phyloP scores from a whole-genome alignment of 2,797 vertebrate genomes.

The Anguilla marmorata region DNA sequence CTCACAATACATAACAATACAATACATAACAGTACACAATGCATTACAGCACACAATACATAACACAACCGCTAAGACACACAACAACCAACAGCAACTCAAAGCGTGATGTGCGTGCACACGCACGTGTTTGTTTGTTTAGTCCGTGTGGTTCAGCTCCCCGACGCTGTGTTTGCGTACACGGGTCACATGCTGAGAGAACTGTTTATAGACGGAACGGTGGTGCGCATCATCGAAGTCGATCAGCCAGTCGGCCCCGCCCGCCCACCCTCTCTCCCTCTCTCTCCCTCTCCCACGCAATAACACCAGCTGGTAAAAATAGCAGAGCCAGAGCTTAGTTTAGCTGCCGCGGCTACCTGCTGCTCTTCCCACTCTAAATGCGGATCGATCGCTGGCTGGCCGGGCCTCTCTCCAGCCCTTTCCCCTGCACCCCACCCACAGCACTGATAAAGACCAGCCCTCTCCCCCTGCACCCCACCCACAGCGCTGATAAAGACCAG shows the following conservation, averaged over 20 bases:
- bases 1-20: too few species aligned
- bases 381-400: background rate
- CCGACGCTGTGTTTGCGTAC: background rate
- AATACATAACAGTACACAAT: too few species aligned
- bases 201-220: background rate
- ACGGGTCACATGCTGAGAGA: background rate
- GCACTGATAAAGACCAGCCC: too few species aligned
- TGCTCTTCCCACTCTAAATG: background rate
- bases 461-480: too few species aligned
- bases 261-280: background rate
- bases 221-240: background rate
- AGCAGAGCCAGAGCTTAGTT: background rate
- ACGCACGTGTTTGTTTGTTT: background rate
- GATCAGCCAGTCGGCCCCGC: background rate
- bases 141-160: background rate
- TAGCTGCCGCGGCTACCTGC: background rate
- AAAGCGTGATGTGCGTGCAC: too few species aligned
- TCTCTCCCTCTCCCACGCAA: background rate
- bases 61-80: too few species aligned
- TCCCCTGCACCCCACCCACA: background rate
- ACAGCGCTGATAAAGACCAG: too few species aligned
- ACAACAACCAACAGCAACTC: too few species aligned
- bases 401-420: background rate
- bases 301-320: constrained; percentile 9
- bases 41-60: too few species aligned